phyloP scores from a whole-genome alignment of 2,888 invertebrate species.

The Zelleria hepariella region DNA sequence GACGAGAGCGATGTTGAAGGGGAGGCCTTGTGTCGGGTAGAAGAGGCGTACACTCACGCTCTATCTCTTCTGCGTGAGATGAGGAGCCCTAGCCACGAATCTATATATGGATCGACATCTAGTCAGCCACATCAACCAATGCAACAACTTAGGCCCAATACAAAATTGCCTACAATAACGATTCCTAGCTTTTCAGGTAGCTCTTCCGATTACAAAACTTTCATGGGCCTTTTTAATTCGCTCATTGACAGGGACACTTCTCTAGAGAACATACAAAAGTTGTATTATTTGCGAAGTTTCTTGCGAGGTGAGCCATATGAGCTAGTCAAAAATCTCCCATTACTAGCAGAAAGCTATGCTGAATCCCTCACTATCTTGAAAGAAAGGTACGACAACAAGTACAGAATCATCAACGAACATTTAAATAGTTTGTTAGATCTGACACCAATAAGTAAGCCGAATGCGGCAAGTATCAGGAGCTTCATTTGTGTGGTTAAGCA shows the following conservation, averaged over 20 bases:
- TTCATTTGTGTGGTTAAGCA: slow-evolving; percentile 5
- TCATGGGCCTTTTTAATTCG: background rate
- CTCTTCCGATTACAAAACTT: slow-evolving; percentile 1
- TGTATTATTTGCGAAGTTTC: background rate
- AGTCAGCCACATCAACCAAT: no score
- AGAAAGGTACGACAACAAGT: slow-evolving; percentile 5
- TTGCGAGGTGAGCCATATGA: background rate
- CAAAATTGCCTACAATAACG: no score
- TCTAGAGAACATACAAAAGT: slow-evolving; percentile 1
- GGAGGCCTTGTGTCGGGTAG: no score
- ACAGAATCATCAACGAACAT: no score
- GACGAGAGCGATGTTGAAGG: no score
- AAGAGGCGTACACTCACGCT: no score
- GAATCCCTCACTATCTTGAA: background rate
- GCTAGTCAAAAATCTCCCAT: no score
- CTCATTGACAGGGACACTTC: background rate
- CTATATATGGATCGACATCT: no score
- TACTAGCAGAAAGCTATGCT: no score
- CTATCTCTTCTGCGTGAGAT: no score
- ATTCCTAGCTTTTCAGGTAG: background rate
- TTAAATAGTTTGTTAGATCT: slow-evolving; percentile 2
- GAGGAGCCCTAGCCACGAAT: no score
- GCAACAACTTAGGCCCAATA: no score
- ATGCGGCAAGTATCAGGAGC: background rate
- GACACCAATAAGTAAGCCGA: background rate